These are phyloP conservation scores for Grallaria varia DNA, from an alignment of 2,113 vertebrate genomes.

Conservation along the genomic window DNA sequence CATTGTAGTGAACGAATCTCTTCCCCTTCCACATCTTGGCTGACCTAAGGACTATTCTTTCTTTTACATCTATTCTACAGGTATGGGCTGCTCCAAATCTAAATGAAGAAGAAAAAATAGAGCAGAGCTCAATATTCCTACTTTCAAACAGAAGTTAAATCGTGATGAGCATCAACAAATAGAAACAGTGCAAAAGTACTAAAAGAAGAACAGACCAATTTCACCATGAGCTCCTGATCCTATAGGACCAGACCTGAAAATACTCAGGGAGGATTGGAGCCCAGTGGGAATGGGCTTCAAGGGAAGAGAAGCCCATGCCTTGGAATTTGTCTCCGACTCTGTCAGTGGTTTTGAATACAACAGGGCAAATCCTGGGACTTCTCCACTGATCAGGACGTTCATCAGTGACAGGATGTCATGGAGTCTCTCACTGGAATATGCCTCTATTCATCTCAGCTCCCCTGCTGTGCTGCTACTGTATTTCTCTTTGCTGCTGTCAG, in stretches of 20 bases:
- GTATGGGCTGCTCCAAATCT: neutral
- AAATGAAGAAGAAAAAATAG: neutral
- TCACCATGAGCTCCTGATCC: neutral
- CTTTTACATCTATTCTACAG: neutral
- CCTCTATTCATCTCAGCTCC: neutral
- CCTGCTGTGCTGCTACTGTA: neutral
- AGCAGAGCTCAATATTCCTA: neutral
- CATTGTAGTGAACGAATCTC: neutral
- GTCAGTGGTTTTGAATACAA: neutral
- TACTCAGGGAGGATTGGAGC: neutral
- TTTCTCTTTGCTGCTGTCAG: neutral
- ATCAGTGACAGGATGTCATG: neutral
- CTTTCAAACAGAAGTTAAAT: neutral
- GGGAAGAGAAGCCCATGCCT: neutral
- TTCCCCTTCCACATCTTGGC: neutral
- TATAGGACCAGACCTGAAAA: neutral
- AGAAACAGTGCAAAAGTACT: neutral
- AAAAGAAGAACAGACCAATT: neutral
- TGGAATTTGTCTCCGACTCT: neutral
- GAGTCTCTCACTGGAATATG: neutral
- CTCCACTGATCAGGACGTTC: neutral
- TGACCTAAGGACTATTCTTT: neutral
- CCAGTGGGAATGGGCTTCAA: neutral
- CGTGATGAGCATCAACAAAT: neutral
- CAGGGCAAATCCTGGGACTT: neutral